Base-by-base conservation (phyloP, 2,113 vertebrate species). In the Trichechus manatus region DNA sequence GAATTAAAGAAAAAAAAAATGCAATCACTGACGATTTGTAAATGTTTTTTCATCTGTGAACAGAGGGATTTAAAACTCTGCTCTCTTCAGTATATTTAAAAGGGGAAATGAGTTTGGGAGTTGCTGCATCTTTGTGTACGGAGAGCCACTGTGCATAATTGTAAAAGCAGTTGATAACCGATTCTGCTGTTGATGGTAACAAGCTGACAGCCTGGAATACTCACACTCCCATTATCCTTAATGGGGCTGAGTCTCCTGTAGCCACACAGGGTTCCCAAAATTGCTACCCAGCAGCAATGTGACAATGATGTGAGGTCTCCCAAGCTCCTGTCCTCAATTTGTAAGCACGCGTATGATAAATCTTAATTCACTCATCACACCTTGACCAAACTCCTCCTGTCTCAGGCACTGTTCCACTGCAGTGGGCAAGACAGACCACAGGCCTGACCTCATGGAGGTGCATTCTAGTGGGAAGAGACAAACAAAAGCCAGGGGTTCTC, bases 41-140 rank as follows among this genome's bases (percentile, higher is more conserved):
- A 98, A 98, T 98, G 98, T 98, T 98, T 97, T 98, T 98, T 98
- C 96, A 95, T 98, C 98, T 98, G 98, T 96, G 98, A 98, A 97
- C 98, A 98, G 98, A 98, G 98, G 98, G 98, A 98, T 98, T 98
- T 97, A 98, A 98, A 98, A 98, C 98, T 97, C 97, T 87, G 94
- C 98, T 98, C 98, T 98, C 98, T 98, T 98, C 98, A 98, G 98
- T 98, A 96, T 98, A 98, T 98, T 98, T 98, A 98, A 98, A 98
- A 98, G 91, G 97, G 98, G 98, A 98, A 98, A 96, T 42, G 75
- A 95, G 98, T 97, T 97, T 90, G 97, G 97, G 96, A 98, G 97
- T 87, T 97, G 98, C 95, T 53, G 97, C 94, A 92, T 98, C 98
- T 97, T 94, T 96, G 87, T 93, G 97, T 97, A 78, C 97, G 93